Evolutionary conservation across 2,113 vertebrate genomes (phyloP), one percentile per base, ranked within the genome.

Genomic region (Rhombomys opimus): DNA sequence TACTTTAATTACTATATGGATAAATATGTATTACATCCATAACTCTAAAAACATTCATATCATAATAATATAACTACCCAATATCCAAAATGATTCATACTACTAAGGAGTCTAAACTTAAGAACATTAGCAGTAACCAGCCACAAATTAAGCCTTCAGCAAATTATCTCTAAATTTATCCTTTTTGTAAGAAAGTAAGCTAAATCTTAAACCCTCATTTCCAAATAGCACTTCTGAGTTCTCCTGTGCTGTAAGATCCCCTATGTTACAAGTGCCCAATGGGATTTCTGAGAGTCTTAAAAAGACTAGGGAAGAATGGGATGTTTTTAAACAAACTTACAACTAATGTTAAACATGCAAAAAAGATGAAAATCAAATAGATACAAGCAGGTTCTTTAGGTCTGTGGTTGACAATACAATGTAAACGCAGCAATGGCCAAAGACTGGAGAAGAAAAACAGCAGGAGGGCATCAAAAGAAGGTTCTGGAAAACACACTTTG

Each of bases 141-240:
- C 30, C 84, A 92, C 35, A 87, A 93, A 90, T 65, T 61, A 95
- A 90, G 32, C 0, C 86, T 38, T 92, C 82, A 87, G 67, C 52
- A 95, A 91, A 94, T 59, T 95, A 85, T 89, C 61, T 14, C 30
- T 50, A 0, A 59, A 7, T 76, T 38, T 59, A 82, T 94, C 35
- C 25, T 94, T 81, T 72, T n/a, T 75, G 30, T 52, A 91, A 61
- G 22, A 46, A 65, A 30, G 38, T 11, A 63, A 77, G 57, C 73
- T 93, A 94, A 95, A 92, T 91, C 52, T 63, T 91, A 8, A 87
- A 70, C 12, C 9, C 41, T 95, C 23, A 85, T 77, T 91, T 95
- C 65, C 63, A 94, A 87, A 3, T 68, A 80, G 13, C 22, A 84
- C 23, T 68, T 76, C 20, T 63, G 11, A 76, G 59, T 90, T 73